These are phyloP conservation scores for Timema podura DNA, from an alignment of 2,888 invertebrate genomes.

Conservation along the genomic window DNA sequence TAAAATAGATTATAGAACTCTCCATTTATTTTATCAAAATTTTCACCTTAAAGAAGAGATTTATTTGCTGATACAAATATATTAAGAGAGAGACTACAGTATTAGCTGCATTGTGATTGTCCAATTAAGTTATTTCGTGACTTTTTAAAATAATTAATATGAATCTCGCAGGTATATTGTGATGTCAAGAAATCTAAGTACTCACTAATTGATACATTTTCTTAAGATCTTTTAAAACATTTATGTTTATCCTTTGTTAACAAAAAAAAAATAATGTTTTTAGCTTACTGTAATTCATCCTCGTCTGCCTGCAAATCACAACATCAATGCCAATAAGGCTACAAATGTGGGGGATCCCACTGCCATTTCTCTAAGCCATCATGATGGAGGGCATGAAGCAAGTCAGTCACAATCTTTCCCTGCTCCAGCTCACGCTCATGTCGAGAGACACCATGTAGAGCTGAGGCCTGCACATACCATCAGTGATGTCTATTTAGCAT, in stretches of 20 bases:
- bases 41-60: too few relatives aligned
- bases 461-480: slow-evolving; percentile 51
- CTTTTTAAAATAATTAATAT: too few relatives aligned
- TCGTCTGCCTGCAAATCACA: slow-evolving; percentile 48
- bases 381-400: slow-evolving; percentile 28
- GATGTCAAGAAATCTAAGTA: too few relatives aligned
- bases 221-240: slow-evolving; percentile 12
- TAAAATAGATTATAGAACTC: too few relatives aligned
- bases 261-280: slow-evolving; percentile 28
- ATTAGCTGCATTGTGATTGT: too few relatives aligned
- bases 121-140: too few relatives aligned
- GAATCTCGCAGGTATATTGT: too few relatives aligned
- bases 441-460: slow-evolving; percentile 60
- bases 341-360: slow-evolving; percentile 26
- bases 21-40: too few relatives aligned
- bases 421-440: slow-evolving; percentile 55
- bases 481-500: slow-evolving; percentile 44
- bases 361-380: slow-evolving; percentile 37
- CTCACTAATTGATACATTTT: too few relatives aligned
- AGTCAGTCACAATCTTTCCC: slow-evolving; percentile 30
- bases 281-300: slow-evolving; percentile 87
- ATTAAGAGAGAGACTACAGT: too few relatives aligned
- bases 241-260: slow-evolving; percentile 18
- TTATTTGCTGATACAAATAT: too few relatives aligned
- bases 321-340: slow-evolving; percentile 30